Evolutionary conservation across 1,140 invertebrate species (phyloP).

Genomic region (Watersipora subatra): DNA sequence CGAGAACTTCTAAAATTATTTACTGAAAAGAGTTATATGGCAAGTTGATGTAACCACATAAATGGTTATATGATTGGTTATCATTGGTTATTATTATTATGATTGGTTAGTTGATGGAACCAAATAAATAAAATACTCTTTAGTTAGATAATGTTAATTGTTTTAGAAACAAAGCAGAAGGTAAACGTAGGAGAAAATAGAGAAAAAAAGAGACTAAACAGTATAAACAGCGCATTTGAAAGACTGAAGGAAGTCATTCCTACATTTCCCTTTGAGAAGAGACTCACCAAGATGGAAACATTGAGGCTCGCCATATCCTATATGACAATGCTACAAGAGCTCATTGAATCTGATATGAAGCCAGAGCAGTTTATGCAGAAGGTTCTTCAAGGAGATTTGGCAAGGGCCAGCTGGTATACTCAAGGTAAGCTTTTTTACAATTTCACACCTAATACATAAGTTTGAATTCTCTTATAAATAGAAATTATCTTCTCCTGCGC

Average conservation of each 20-base stretch:
- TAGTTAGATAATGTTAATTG: no score
- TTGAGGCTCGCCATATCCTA: constrained; percentile 91
- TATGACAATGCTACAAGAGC: constrained; percentile 89
- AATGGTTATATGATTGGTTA: no score
- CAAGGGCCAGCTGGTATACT: constrained; percentile 83
- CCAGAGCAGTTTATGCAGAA: constrained; percentile 84
- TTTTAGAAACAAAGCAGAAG: no score
- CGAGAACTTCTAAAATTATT: no score
- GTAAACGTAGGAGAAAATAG: constrained; percentile 39
- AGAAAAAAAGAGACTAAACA: constrained; percentile 87
- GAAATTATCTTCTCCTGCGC: not conserved
- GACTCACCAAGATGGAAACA: constrained; percentile 93
- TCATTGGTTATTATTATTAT: no score
- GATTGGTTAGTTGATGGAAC: no score
- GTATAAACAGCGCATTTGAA: constrained; percentile 90
- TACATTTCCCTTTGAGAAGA: constrained; percentile 96
- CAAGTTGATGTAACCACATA: no score
- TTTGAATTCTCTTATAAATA: constrained; percentile 8
- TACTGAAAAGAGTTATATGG: no score
- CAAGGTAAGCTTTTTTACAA: constrained; percentile 56
- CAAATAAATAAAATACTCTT: no score
- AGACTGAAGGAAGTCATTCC: constrained; percentile 63
- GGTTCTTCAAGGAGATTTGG: constrained; percentile 70
- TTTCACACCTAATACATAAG: constrained; percentile 2
- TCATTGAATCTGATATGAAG: constrained; percentile 66